Evolutionary conservation across 2,888 invertebrate species (phyloP), one percentile per base, ranked within the genome.

Genomic region (Drepana falcataria): DNA sequence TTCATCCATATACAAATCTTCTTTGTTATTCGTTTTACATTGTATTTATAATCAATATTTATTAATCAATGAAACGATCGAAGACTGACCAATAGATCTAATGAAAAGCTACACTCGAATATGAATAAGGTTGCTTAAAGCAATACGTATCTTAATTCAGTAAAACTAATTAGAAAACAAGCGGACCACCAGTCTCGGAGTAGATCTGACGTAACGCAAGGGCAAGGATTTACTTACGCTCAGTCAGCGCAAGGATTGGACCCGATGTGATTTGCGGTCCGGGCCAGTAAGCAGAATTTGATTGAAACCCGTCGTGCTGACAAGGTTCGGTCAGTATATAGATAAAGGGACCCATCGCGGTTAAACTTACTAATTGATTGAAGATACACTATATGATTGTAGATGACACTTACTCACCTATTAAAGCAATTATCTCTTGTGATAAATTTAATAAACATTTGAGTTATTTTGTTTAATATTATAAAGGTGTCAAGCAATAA

Each of bases 251-350:
- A 61, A 66, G 67, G 64, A 63, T 60, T 63, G 66, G 59, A 60
- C 60, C 53, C 68, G 57, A 75, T 72, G 69, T 71, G 73, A 75
- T 77, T 77, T 79, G 78, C 66, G 77, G 77, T 69, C 60, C 58
- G 64, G 63, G 59, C 64, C 62, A 73, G 73, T 75, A 74, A 77
- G 77, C 73, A 73, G 68, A 69, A 75, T 71, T 73, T 79, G 76
- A 79, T 79, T 76, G 77, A 72, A 74, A 63, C 65, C 63, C 66
- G 69, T 69, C 71, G 65, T 63, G 64, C 61, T 65, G 68, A 65
- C 66, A 59, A 58, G 53, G 51, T 55, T 59, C 55, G 58, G 59
- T 60, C 64, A 63, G 62, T 62, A 61, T 62, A 59, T 60, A 63
- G 63, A 64, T 62, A 64, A 59, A 58, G 54, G 56, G 59, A 49